Evolutionary conservation across 2,888 invertebrate species (phyloP).

Genomic region (Mimas tiliae): DNA sequence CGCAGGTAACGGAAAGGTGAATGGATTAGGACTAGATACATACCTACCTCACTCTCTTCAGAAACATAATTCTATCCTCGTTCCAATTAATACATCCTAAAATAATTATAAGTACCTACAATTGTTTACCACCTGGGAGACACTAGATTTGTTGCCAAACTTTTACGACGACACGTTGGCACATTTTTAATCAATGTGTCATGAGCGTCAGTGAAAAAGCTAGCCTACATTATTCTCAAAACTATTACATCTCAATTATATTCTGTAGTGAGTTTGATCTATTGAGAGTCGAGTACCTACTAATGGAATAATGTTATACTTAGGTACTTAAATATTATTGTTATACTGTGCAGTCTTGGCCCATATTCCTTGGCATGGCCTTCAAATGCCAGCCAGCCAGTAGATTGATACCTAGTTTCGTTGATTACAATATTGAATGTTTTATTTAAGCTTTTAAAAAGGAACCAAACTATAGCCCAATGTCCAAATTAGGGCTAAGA

Average conservation of each 20-base stretch:
- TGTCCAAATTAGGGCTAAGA: too few species aligned
- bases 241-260: constrained; percentile 1
- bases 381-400: too few species aligned
- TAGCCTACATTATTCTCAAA: neutral
- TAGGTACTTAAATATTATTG: neutral
- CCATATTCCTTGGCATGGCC: too few species aligned
- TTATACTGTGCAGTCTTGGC: too few species aligned
- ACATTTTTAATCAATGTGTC: constrained; percentile 23
- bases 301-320: neutral
- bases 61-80: neutral
- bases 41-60: neutral
- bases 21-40: neutral
- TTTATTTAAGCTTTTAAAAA: too few species aligned
- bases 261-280: neutral
- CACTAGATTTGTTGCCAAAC: neutral
- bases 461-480: too few species aligned
- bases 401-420: too few species aligned
- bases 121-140: constrained; percentile 21
- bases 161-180: constrained; percentile 15
- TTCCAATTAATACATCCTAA: constrained; percentile 12
- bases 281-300: neutral
- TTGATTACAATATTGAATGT: too few species aligned
- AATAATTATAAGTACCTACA: constrained; percentile 13
- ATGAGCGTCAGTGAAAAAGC: constrained; percentile 1
- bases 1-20: too few species aligned